Percentiles rank a stretch among this genome's conserved stretches.
Evolutionary conservation across 1,140 invertebrate genomes (phyloP).

Genomic region (Drosophila mojavensis): DNA sequence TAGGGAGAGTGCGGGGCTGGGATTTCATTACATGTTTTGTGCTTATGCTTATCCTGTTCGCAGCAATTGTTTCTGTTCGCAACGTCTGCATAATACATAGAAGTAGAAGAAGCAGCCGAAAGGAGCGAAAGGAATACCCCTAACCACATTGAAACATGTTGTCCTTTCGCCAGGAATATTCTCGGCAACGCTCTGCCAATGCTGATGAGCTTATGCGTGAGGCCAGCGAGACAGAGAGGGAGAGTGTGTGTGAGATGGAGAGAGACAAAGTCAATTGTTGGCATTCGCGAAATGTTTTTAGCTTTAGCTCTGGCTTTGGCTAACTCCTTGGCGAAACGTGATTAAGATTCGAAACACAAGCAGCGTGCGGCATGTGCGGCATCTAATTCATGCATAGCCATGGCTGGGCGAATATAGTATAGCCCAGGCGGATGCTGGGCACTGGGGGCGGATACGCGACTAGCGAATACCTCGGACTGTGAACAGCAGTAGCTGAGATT

Average conservation of each 20-base stretch:
- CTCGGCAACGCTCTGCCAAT: conserved; percentile 9
- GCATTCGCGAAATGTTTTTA: conserved; percentile 41
- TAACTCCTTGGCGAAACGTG: conserved; percentile 58
- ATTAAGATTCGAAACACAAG: conserved; percentile 54
- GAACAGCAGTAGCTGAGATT: too few species aligned
- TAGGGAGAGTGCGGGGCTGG: background rate
- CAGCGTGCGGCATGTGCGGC: conserved; percentile 19
- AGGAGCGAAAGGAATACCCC: background rate
- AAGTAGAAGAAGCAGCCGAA: background rate
- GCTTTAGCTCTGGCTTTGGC: conserved; percentile 16
- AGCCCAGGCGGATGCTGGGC: too few species aligned
- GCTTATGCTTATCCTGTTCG: conserved; percentile 17
- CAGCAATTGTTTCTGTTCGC: conserved; percentile 14
- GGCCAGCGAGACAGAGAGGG: background rate
- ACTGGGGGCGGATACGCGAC: too few species aligned
- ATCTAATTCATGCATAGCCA: conserved; percentile 63
- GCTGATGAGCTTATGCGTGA: conserved; percentile 29
- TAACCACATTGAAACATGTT: background rate
- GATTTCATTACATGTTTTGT: conserved; percentile 27
- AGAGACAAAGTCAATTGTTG: conserved; percentile 29
- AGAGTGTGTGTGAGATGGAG: background rate
- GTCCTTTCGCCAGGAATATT: conserved; percentile 5
- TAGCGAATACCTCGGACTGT: too few species aligned
- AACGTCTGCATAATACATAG: conserved; percentile 28
- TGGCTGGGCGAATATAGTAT: conserved; percentile 40